phyloP scores from a whole-genome alignment of 2,113 vertebrate genomes.

The Raja brachyura region DNA sequence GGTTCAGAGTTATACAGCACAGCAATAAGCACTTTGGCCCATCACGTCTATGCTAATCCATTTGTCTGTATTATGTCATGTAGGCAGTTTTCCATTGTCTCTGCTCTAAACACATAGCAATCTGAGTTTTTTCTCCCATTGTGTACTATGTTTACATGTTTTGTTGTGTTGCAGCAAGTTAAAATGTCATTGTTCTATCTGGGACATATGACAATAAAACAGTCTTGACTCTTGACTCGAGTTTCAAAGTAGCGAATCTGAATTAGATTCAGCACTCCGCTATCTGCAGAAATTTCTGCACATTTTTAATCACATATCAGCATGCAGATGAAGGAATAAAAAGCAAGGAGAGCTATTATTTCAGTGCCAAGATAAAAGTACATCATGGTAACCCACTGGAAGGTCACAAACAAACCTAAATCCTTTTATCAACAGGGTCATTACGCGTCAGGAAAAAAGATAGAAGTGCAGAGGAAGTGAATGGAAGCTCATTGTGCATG shows the following conservation, averaged over 20 bases:
- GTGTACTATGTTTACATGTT: no score
- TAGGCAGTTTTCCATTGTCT: background rate
- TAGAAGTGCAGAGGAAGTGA: background rate
- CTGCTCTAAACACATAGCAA: background rate
- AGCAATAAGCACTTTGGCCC: no score
- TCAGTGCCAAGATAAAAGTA: background rate
- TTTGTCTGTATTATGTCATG: background rate
- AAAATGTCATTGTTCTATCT: no score
- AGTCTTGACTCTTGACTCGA: no score
- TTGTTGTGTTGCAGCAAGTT: no score
- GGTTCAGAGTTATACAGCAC: no score
- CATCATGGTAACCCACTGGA: background rate
- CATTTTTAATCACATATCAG: background rate
- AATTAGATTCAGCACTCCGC: background rate
- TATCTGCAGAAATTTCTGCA: slow-evolving; percentile 1
- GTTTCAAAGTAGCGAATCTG: background rate
- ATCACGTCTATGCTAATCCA: no score
- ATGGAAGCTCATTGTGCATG: background rate
- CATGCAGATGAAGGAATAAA: background rate
- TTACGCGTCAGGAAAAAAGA: background rate
- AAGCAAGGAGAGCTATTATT: background rate
- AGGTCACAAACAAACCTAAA: background rate
- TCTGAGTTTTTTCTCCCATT: background rate
- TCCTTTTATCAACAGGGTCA: background rate
- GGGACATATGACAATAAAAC: no score